These are phyloP conservation scores for Bombus vancouverensis DNA, from an alignment of 1,140 invertebrate genomes.

Conservation along the genomic window DNA sequence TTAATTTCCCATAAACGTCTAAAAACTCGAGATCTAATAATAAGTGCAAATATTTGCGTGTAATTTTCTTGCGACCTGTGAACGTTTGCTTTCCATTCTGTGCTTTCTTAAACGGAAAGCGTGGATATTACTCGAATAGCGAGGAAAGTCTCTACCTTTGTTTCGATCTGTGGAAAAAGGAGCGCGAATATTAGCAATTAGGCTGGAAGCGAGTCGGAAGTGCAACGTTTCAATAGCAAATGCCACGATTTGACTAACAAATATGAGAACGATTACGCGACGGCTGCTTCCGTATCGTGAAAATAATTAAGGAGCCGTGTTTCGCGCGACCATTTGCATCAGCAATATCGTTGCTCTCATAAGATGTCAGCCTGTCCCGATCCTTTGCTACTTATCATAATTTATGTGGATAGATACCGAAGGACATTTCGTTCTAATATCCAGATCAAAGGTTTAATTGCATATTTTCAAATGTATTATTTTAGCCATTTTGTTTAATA, in stretches of 20 bases:
- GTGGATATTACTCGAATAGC: slow-evolving; percentile 42
- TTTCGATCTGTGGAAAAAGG: slow-evolving; percentile 9
- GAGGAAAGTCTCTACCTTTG: slow-evolving; percentile 17
- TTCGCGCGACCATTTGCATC: slow-evolving; percentile 55
- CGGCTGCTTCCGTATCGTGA: slow-evolving; percentile 19
- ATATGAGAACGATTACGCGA: slow-evolving; percentile 54
- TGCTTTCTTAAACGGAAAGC: background rate
- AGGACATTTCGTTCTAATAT: background rate
- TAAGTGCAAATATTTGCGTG: no score
- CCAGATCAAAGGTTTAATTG: background rate
- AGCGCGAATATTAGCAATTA: slow-evolving; percentile 57
- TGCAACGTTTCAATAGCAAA: slow-evolving; percentile 53
- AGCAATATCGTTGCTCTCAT: slow-evolving; percentile 12
- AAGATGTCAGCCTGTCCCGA: slow-evolving; percentile 2
- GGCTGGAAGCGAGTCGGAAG: background rate
- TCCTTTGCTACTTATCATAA: slow-evolving; percentile 28
- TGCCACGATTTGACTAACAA: slow-evolving; percentile 68
- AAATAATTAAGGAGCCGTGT: slow-evolving; percentile 63
- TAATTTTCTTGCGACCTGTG: background rate
- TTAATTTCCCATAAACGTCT: background rate
- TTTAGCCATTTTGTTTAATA: no score
- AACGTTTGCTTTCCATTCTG: background rate
- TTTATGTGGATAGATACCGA: background rate
- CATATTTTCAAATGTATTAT: no score
- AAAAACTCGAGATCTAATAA: background rate